These are phyloP conservation scores for Pyralis farinalis DNA, from an alignment of 2,888 invertebrate species.

Conservation along the genomic window DNA sequence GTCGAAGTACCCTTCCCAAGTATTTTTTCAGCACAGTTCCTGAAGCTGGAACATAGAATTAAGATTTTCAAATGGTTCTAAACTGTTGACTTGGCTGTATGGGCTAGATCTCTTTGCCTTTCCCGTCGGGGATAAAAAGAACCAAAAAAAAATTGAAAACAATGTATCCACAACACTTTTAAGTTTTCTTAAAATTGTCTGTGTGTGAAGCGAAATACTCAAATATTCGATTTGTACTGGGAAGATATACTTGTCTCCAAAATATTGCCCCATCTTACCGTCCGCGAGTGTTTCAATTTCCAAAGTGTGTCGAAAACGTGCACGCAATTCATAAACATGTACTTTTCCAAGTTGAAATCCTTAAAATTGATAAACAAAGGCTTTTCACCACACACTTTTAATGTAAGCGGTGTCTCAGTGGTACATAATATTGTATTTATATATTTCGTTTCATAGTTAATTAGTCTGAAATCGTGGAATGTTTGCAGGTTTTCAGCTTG, in stretches of 20 bases:
- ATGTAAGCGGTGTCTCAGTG: conserved; percentile 42
- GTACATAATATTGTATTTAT: not conserved
- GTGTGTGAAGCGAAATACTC: conserved; percentile 60
- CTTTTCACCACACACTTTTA: conserved; percentile 71
- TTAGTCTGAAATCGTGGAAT: not conserved
- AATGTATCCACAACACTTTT: no score
- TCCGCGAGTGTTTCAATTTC: conserved; percentile 82
- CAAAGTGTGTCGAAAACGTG: conserved; percentile 81
- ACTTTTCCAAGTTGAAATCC: conserved; percentile 68
- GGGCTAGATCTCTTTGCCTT: no score
- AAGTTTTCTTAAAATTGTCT: no score
- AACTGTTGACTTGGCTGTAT: no score
- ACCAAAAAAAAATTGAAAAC: no score
- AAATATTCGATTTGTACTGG: conserved; percentile 82
- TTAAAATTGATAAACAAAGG: conserved; percentile 74
- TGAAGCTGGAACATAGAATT: no score
- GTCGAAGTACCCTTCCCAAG: no score
- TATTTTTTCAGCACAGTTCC: no score
- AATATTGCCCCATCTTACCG: conserved; percentile 73
- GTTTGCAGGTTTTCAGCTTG: conserved; percentile 70
- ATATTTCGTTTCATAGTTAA: not conserved
- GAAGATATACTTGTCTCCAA: conserved; percentile 83
- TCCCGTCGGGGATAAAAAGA: no score
- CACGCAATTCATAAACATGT: conserved; percentile 71
- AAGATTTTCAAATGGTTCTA: no score